Evolutionary conservation across 2,797 vertebrate species (phyloP), one percentile per base, ranked within the genome.

Genomic region (Yasuhikotakia modesta): DNA sequence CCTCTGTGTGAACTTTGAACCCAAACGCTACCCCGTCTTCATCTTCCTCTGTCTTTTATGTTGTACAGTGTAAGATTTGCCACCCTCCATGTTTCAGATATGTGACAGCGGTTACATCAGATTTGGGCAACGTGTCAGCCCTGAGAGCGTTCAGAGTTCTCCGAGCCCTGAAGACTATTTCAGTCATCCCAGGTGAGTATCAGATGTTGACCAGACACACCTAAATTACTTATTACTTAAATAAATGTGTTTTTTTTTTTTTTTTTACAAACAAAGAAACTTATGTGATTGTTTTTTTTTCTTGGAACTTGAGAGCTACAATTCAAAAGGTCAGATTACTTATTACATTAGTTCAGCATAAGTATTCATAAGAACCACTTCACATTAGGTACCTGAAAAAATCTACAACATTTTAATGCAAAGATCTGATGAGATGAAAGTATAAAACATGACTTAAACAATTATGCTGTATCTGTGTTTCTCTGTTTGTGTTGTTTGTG

Each of bases 111-210:
- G 95, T 94, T 94, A 93, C 27, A 27, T 2, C 92, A 88, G 92
- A 94, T 87, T 87, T 96, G 91, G 94, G 93, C 87, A 96, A 92
- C 89, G 91, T 96, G 88, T 95, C 93, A 87, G 93, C 90, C 0
- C 85, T 95, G 90, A 94, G 93, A 93, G 91, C 88, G 27, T 94
- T 94, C 92, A 92, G 93, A 90, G 93, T 94, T 90, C 92, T 95
- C 84, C 85, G 92, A 90, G 90, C 86, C 82, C 88, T 94, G 88
- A 94, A 94, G 94, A 94, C 93, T 85, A 91, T 95, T 86, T 95
- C 94, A 82, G 86, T 92, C 79, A 93, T 94, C 85, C 93, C 94
- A 94, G 93, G 87, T 90, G 82, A 84, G 86, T 86, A 21, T 24
- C 27, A 60, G 57, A 27, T 39, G 35, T 39, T 39, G 7, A 63